Evolutionary conservation across 2,113 vertebrate species (phyloP).

Genomic region (Vombatus ursinus): DNA sequence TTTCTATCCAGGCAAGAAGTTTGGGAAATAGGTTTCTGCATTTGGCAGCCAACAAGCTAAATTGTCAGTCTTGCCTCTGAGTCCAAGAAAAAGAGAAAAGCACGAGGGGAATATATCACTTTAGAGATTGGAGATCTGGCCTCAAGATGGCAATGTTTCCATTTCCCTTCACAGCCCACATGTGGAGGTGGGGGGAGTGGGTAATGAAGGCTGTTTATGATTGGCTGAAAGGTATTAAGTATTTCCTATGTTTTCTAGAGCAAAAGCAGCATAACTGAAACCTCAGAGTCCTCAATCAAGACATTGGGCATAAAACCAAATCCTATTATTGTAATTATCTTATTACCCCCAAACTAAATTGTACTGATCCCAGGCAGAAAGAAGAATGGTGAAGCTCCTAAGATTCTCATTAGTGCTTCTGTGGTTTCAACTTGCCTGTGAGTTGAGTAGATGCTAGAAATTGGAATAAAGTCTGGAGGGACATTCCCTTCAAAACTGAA

Average conservation of each 20-base stretch:
- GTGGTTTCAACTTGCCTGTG: constrained; percentile 50
- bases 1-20: not conserved
- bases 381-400: constrained; percentile 16
- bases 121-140: not conserved
- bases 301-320: not conserved
- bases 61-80: not conserved
- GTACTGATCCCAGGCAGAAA: not conserved
- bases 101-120: not conserved
- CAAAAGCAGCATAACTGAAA: not conserved
- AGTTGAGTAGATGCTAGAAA: constrained; percentile 24
- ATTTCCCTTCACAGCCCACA: not conserved
- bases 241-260: not conserved
- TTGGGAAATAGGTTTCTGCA: not conserved
- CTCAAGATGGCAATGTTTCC: constrained; percentile 42
- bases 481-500: not conserved
- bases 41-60: not conserved
- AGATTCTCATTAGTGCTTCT: not conserved
- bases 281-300: not conserved
- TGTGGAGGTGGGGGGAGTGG: no score
- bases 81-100: not conserved
- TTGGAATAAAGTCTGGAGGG: not conserved
- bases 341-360: not conserved
- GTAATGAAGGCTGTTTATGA: not conserved
- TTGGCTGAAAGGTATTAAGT: not conserved
- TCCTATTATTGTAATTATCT: not conserved